These are phyloP conservation scores for Eupithecia pulchellata DNA, from an alignment of 2,888 invertebrate species.

Conservation along the genomic window DNA sequence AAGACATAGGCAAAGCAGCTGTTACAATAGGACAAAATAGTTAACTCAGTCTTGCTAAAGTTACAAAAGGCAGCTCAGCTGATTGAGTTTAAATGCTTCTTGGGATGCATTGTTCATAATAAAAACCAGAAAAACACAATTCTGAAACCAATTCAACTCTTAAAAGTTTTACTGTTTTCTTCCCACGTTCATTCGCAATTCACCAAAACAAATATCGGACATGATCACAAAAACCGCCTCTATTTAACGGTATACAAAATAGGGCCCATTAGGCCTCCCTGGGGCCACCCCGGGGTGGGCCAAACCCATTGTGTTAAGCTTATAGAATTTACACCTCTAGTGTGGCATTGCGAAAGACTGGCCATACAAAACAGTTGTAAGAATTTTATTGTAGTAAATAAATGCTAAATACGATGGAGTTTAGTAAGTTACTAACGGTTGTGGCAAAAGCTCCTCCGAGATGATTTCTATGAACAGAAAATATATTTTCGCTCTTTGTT, in stretches of 20 bases:
- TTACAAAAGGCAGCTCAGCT: not conserved
- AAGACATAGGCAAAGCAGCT: not conserved
- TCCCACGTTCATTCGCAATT: slow-evolving; percentile 70
- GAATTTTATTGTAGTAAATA: slow-evolving; percentile 44
- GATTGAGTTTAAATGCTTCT: not conserved
- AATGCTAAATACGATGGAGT: slow-evolving; percentile 11
- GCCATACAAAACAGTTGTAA: slow-evolving; percentile 48
- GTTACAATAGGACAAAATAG: not conserved
- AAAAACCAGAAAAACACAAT: not conserved
- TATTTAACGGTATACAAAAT: slow-evolving; percentile 73
- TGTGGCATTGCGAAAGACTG: slow-evolving; percentile 55
- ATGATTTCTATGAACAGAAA: not conserved
- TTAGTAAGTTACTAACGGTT: slow-evolving; percentile 10
- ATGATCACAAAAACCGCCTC: slow-evolving; percentile 59
- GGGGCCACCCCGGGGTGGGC: slow-evolving; percentile 62
- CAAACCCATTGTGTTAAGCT: slow-evolving; percentile 62
- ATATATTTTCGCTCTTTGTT: not conserved
- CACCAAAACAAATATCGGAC: slow-evolving; percentile 73
- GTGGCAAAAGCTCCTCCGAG: not conserved
- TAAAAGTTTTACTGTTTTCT: slow-evolving; percentile 59
- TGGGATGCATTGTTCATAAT: not conserved
- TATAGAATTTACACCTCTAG: slow-evolving; percentile 74
- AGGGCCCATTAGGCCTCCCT: slow-evolving; percentile 42
- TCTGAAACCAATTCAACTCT: slow-evolving; percentile 33
- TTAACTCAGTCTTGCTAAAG: not conserved